Evolutionary conservation across 2,888 invertebrate species (phyloP), one percentile per base, ranked within the genome.

Genomic region (Chrysina gloriosa): DNA sequence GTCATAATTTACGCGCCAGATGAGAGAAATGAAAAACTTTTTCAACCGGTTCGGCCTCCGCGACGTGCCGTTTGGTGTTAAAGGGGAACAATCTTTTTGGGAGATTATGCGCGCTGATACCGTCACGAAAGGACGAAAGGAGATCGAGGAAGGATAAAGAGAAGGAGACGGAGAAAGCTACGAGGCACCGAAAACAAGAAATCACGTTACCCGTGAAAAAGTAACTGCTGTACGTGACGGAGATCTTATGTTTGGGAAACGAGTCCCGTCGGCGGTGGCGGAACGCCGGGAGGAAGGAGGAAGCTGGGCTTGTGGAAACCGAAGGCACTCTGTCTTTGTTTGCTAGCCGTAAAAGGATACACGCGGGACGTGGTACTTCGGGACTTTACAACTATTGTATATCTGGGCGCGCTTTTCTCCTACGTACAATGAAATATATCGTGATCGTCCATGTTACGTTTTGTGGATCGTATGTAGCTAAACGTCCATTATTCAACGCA

Each of bases 151-250:
- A n/a, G n/a, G 39, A 61, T 52, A 61, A 61, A 7, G 58, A 3
- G 42, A 34, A 52, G 9, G 52, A 36, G 39, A 25, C 7, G 39
- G 64, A 34, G 64, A 52, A 36, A 61, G 58, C 58, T 61, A 61
- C 42, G 42, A 61, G 58, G 58, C 58, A 61, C 58, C 27, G 58
- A 67, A 67, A 67, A 67, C 66, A 67, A 67, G 66, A 67, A 67
- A 67, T 67, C 66, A 67, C 66, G 66, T 67, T 58, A 58, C 58
- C 58, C 66, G 66, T 67, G 66, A 67, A 67, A 67, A 67, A 67
- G 58, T 67, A 67, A 67, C 66, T 58, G 66, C 66, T 48, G 58
- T 67, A 67, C 66, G 66, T 67, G 66, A 67, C 58, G 58, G 58
- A 61, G 58, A 61, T 61, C 58, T 61, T 61, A 61, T 61, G 58